These are phyloP conservation scores for Danionella cerebrum DNA, from an alignment of 2,113 vertebrate species.

Conservation along the genomic window DNA sequence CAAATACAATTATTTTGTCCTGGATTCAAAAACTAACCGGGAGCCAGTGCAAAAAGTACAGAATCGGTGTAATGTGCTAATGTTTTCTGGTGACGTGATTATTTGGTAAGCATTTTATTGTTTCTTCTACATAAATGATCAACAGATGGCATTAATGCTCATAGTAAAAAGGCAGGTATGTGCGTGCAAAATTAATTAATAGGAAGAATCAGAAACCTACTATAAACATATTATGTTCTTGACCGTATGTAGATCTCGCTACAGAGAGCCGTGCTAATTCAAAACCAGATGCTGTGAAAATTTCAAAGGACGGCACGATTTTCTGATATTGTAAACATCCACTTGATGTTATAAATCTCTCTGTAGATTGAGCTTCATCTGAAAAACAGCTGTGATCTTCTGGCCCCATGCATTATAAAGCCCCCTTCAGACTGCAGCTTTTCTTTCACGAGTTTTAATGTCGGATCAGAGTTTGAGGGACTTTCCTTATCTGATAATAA, in stretches of 20 bases:
- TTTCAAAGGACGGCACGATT: neutral
- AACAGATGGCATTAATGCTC: too few relatives aligned
- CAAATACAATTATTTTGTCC: too few relatives aligned
- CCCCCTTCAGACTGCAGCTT: neutral
- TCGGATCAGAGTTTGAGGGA: slow-evolving; percentile 23
- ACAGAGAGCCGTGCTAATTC: neutral
- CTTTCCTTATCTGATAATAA: slow-evolving; percentile 66
- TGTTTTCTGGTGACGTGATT: too few relatives aligned
- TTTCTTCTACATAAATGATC: too few relatives aligned
- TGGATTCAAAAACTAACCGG: too few relatives aligned
- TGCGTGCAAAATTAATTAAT: too few relatives aligned
- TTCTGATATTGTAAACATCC: slow-evolving; percentile 13
- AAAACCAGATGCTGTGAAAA: neutral
- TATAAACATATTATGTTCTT: neutral
- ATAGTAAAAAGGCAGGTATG: too few relatives aligned
- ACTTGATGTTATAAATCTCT: neutral
- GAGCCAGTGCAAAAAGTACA: too few relatives aligned
- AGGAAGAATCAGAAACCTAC: too few relatives aligned
- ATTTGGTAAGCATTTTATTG: too few relatives aligned
- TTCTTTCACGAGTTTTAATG: slow-evolving; percentile 3
- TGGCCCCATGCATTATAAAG: neutral
- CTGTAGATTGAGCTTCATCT: neutral
- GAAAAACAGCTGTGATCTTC: slow-evolving; percentile 11
- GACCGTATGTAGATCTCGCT: neutral
- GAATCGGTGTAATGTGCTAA: too few relatives aligned